These are phyloP conservation scores for Huso huso DNA, from an alignment of 2,797 vertebrate genomes.

Conservation along the genomic window DNA sequence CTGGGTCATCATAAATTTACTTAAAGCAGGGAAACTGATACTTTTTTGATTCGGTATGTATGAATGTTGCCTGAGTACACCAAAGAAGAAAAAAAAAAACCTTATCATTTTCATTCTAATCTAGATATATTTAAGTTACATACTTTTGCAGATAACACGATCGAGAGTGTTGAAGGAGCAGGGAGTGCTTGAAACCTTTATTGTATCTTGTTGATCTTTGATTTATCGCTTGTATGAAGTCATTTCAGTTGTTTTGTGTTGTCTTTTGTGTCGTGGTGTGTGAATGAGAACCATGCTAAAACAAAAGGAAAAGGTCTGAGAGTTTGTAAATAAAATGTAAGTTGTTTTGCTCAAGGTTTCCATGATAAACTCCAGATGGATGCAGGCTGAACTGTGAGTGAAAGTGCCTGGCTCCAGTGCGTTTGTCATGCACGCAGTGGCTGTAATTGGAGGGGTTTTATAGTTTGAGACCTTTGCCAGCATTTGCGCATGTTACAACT, in stretches of 20 bases:
- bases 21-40: too few species aligned
- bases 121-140: too few species aligned
- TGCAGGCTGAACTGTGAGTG: slow-evolving; percentile 57
- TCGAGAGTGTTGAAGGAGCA: not conserved
- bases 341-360: slow-evolving; percentile 58
- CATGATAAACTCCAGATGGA: slow-evolving; percentile 95
- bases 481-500: slow-evolving; percentile 53
- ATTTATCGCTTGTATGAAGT: not conserved
- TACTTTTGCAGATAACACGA: not conserved
- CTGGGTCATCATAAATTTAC: too few species aligned
- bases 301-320: slow-evolving; percentile 18
- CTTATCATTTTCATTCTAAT: too few species aligned
- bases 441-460: slow-evolving; percentile 78
- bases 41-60: too few species aligned
- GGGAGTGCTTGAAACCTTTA: too few species aligned
- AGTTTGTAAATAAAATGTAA: slow-evolving; percentile 62
- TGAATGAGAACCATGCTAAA: not conserved
- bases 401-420: slow-evolving; percentile 78
- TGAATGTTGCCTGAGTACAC: too few species aligned
- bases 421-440: slow-evolving; percentile 75
- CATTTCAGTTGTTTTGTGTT: not conserved
- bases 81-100: too few species aligned
- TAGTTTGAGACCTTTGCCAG: slow-evolving; percentile 63
- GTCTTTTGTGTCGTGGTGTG: not conserved
- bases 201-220: slow-evolving; percentile 17